Evolutionary conservation across 2,888 invertebrate species (phyloP).

Genomic region (Chrysodeixis includens): DNA sequence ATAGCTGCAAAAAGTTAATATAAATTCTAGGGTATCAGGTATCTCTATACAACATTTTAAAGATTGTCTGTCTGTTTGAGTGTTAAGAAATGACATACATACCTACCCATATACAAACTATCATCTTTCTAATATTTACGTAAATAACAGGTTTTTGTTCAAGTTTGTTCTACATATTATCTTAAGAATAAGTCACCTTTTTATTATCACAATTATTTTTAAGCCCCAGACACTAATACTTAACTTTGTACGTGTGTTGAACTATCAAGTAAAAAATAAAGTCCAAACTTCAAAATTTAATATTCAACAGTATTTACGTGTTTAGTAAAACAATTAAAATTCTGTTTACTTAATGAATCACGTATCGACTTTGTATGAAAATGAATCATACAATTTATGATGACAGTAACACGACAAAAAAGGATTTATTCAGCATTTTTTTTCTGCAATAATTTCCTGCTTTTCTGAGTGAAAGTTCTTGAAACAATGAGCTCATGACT

Average conservation of each 20-base stretch:
- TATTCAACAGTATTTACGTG: not conserved
- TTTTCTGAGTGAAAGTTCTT: not conserved
- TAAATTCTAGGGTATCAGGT: too few species aligned
- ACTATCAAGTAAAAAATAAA: not conserved
- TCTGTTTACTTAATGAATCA: not conserved
- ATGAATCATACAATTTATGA: not conserved
- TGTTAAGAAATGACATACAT: too few species aligned
- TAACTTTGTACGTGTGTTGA: not conserved
- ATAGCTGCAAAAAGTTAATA: too few species aligned
- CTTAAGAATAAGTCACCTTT: not conserved
- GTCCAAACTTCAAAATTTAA: not conserved
- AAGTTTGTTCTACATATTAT: too few species aligned
- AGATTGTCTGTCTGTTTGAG: too few species aligned
- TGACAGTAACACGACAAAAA: not conserved
- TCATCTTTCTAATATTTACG: too few species aligned
- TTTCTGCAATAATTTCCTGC: not conserved
- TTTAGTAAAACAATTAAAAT: not conserved
- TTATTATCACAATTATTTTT: not conserved
- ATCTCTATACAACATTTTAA: too few species aligned
- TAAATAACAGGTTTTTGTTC: not conserved
- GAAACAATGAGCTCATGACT: conserved; percentile 1
- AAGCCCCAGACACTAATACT: not conserved
- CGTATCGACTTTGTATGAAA: not conserved
- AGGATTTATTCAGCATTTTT: not conserved
- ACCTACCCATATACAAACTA: too few species aligned